Base-by-base conservation (phyloP, 2,113 vertebrate genomes). In the Pandion haliaetus region DNA sequence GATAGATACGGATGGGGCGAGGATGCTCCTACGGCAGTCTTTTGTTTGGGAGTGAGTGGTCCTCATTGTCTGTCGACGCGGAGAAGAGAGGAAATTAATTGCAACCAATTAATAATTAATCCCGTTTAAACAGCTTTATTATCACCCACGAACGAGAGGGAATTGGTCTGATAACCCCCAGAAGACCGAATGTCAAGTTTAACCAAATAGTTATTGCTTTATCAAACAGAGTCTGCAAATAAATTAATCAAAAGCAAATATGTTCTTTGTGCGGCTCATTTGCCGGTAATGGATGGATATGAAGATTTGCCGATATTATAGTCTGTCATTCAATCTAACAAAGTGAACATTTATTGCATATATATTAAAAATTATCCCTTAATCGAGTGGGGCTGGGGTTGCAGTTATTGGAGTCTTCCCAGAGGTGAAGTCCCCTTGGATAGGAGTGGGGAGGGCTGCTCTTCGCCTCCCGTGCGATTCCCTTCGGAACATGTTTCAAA, bases 301-400 rank as follows among this genome's bases (percentile, higher is more conserved):
- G 98, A 99, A 99, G 99, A 99, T 99, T 98, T 98, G 99, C 99
- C 98, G 98, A 99, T 99, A 99, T 99, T 99, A 99, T 99, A 99
- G 99, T 99, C 99, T 99, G 99, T 99, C 99, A 99, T 99, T 99
- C 99, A 99, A 98, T 99, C 99, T 99, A 99, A 99, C 99, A 99
- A 99, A 99, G 99, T 99, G 99, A 99, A 99, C 99, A 99, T 99
- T 99, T 99, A 99, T 99, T 99, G 99, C 99, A 99, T 99, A 99
- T 99, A 99, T 99, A 99, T 99, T 99, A 99, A 99, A 99, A 99
- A 99, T 99, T 99, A 99, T 99, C 99, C 98, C 98, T 98, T 99
- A 98, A 99, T 99, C 98, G 98, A 98, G 98, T 98, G 99, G 98
- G 98, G 98, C 98, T 98, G 98, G 98, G 98, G 98, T 97, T 99